Evolutionary conservation across 2,888 invertebrate genomes (phyloP), one percentile per base, ranked within the genome.

Genomic region (Caradrina kadenii): DNA sequence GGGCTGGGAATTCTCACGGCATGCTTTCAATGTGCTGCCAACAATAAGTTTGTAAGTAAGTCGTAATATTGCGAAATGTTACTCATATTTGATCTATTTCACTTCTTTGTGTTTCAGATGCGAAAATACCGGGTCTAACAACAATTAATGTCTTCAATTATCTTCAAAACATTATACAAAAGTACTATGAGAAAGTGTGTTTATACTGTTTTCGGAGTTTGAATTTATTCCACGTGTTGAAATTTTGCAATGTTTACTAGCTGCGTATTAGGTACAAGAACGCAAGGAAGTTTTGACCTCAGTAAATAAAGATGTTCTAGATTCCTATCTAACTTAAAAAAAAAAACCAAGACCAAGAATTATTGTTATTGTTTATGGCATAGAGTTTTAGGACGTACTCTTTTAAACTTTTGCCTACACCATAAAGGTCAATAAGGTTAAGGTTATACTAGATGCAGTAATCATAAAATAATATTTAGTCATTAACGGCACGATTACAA

Each of bases 1-100:
- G 50, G 58, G 63, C 72, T 79, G 84, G 66, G 80, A 82, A 69
- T 82, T 82, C 82, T 73, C 82, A 82, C 82, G 82, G 61, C 69
- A 81, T 72, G 71, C 76, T 81, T 82, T 79, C 76, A 71, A 69
- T 63, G 66, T 67, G 21, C 53, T n/a, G 21, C 63, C 60, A 66
- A 82, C 84, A 83, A 83, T 83, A 71, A 69, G 45, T 50, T 58
- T 42, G 58, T 62, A 66, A 54, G 54, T 61, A 68, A 67, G 66
- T 49, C 53, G 72, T 56, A 69, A 80, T 22, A 69, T 81, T 80
- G 62, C 53, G 42, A 66, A 81, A 83, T 73, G 49, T 72, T 59
- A 70, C 81, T 71, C 78, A 77, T 73, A 69, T 78, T 81, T 81
- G 60, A 72, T 78, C 78, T 81, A 78, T 78, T 78, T 77, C 73